phyloP scores from a whole-genome alignment of 1,140 invertebrate genomes.

The Wiebesia pumilae region DNA sequence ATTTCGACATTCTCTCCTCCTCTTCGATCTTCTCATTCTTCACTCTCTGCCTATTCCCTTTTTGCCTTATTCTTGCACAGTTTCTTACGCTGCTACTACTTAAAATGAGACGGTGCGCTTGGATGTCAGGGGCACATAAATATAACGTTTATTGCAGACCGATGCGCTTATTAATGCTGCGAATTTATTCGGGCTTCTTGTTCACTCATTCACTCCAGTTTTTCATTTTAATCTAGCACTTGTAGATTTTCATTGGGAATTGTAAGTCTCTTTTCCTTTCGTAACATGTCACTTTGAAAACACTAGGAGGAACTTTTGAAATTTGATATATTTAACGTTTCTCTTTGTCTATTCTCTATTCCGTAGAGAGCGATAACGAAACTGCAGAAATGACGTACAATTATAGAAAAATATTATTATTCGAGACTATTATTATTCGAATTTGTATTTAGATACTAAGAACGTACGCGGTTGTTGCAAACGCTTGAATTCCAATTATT shows the following conservation, averaged over 20 bases:
- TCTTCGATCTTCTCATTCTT: background rate
- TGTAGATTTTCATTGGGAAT: background rate
- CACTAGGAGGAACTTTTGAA: no score
- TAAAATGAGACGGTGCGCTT: constrained; percentile 13
- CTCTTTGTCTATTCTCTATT: no score
- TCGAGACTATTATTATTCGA: no score
- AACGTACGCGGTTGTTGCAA: no score
- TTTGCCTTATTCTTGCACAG: background rate
- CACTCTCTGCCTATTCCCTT: background rate
- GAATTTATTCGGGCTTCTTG: background rate
- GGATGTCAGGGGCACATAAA: background rate
- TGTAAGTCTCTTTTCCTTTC: no score
- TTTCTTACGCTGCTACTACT: background rate
- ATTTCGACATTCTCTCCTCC: constrained; percentile 32
- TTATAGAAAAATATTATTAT: no score
- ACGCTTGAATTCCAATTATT: no score
- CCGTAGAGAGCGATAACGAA: no score
- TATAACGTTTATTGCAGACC: background rate
- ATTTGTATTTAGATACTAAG: no score
- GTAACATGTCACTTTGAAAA: no score
- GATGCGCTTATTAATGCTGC: background rate
- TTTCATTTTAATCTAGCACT: background rate
- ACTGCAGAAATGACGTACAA: no score
- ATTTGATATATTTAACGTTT: no score
- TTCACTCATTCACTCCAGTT: background rate